These are phyloP conservation scores for Panagrolaimus sp. DNA, from an alignment of 1,140 invertebrate genomes.

Conservation along the genomic window DNA sequence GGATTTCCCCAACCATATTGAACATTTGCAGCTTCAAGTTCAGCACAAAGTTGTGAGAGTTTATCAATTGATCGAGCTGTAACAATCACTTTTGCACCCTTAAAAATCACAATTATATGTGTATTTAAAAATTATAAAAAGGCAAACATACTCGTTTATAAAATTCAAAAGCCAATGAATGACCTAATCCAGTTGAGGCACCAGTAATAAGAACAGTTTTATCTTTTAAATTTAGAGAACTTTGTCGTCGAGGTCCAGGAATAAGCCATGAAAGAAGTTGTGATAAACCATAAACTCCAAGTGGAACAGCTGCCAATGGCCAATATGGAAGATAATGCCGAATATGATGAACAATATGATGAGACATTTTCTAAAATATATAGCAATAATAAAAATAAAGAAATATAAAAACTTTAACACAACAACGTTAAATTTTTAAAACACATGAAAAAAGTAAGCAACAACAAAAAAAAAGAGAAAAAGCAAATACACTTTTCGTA, in stretches of 20 bases:
- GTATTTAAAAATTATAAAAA: conserved; percentile 4
- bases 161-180: conserved; percentile 3
- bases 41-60: conserved; percentile 36
- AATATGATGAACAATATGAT: too few species aligned
- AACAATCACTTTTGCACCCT: conserved; percentile 41
- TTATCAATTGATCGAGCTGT: conserved; percentile 40
- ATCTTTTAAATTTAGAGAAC: conserved; percentile 10
- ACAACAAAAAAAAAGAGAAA: too few species aligned
- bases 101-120: not conserved
- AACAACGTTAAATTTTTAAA: too few species aligned
- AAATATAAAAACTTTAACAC: too few species aligned
- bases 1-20: not conserved
- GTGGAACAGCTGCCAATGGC: conserved; percentile 1
- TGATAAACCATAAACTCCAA: not conserved
- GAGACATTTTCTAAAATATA: too few species aligned
- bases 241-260: not conserved
- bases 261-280: conserved; percentile 2
- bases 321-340: not conserved
- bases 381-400: too few species aligned
- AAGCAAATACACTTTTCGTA: too few species aligned
- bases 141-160: conserved; percentile 9
- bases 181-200: not conserved
- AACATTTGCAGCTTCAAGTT: conserved; percentile 24
- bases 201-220: conserved; percentile 12
- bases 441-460: too few species aligned